phyloP scores from a whole-genome alignment of 2,797 vertebrate genomes.

The Staurois parvus region DNA sequence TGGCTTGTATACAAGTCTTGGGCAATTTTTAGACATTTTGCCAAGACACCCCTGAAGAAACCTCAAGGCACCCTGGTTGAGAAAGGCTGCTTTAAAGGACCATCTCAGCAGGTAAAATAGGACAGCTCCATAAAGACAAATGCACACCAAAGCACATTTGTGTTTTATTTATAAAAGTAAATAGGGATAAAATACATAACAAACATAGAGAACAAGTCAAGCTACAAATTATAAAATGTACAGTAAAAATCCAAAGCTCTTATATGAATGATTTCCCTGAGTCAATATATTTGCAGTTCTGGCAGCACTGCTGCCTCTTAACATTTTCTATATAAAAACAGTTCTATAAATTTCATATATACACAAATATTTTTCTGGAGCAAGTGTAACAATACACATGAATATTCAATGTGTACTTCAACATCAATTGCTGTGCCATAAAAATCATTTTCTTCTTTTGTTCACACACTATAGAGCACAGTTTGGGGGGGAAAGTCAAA shows the following conservation, averaged over 20 bases:
- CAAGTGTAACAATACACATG: background rate
- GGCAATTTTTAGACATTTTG: too few species aligned
- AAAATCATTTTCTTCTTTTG: background rate
- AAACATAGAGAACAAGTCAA: background rate
- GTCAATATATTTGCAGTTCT: background rate
- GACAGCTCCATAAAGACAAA: background rate
- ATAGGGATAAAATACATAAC: background rate
- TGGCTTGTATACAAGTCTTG: too few species aligned
- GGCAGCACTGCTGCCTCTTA: background rate
- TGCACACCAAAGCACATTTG: background rate
- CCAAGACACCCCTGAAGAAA: too few species aligned
- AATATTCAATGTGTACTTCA: slow-evolving; percentile 1
- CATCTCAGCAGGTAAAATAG: background rate
- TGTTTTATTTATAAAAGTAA: slow-evolving; percentile 6
- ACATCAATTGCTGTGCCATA: background rate
- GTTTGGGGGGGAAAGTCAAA: slow-evolving; percentile 17
- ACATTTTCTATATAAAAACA: background rate
- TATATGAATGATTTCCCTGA: background rate
- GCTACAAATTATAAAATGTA: background rate
- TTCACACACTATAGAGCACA: background rate
- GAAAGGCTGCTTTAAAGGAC: background rate
- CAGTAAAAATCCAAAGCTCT: background rate
- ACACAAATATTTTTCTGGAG: background rate
- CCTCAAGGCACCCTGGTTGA: too few species aligned
- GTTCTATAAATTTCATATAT: background rate